These are phyloP conservation scores for Anguilla marmorata DNA, from an alignment of 2,797 vertebrate genomes.

Conservation along the genomic window DNA sequence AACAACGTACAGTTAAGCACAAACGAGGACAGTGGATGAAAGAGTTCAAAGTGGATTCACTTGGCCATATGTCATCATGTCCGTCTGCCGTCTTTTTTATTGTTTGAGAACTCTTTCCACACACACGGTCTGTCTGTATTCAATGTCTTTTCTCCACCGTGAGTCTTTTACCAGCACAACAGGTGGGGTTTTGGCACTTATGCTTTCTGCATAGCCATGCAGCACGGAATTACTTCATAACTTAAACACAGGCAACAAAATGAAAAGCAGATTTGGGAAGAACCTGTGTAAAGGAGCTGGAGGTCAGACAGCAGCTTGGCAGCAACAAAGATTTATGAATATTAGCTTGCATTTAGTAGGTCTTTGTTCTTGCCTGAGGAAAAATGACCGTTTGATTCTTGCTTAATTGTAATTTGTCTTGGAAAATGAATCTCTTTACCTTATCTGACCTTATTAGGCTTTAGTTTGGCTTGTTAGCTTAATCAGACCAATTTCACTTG, in stretches of 20 bases:
- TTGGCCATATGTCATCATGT: background rate
- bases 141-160: background rate
- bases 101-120: background rate
- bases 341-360: background rate
- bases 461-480: background rate
- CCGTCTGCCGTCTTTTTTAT: background rate
- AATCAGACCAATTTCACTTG: background rate
- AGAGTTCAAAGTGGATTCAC: background rate
- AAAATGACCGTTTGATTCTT: background rate
- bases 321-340: background rate
- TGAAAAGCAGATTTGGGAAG: background rate
- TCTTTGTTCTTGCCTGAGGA: background rate
- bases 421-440: background rate
- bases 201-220: background rate
- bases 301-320: background rate
- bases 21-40: background rate
- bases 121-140: background rate
- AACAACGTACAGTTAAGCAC: background rate
- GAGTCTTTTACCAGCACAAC: background rate
- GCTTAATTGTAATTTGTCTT: background rate
- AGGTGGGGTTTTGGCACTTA: background rate
- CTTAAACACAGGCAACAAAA: background rate
- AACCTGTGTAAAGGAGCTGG: background rate
- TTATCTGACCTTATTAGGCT: background rate
- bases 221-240: background rate